Percentiles rank a stretch among this genome's conserved stretches.
Conservation (phyloP, 92 coral and sea anemone species). For the Palythoa grandiflora region DNA sequence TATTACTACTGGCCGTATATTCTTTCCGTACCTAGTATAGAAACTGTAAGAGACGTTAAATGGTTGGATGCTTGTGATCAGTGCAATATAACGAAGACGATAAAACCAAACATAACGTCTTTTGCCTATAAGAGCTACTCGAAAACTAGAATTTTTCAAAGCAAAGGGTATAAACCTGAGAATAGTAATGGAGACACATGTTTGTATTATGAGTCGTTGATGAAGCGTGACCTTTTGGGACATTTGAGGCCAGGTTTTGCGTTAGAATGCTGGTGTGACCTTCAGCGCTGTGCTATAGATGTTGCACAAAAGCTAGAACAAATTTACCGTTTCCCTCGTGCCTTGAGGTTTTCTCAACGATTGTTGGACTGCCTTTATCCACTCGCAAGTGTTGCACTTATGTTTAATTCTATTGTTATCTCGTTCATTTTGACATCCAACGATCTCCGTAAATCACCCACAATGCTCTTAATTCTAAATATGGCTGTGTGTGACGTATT, state of each 20-base stretch:
- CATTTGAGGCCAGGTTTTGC: not conserved
- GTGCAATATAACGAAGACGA: not conserved
- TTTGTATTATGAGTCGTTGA: not conserved
- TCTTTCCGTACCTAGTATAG: constrained; percentile 7
- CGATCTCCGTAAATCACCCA: constrained; percentile 1
- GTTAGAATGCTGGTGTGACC: too few species aligned
- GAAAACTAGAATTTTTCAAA: not conserved
- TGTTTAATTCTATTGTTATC: not conserved
- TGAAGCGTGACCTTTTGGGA: not conserved
- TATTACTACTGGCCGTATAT: not conserved
- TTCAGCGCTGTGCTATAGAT: too few species aligned
- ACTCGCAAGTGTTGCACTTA: not conserved
- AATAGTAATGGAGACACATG: not conserved
- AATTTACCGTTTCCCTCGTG: too few species aligned
- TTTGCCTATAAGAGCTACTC: not conserved
- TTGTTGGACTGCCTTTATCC: not conserved
- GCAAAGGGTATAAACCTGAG: not conserved
- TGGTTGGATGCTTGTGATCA: not conserved
- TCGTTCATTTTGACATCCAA: not conserved
- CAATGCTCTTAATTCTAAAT: too few species aligned
- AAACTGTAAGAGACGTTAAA: not conserved
- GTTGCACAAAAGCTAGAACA: not conserved
- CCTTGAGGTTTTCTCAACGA: not conserved
- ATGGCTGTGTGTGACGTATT: not conserved
- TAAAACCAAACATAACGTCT: not conserved